phyloP scores from a whole-genome alignment of 2,113 vertebrate species.

The Bos indicus region DNA sequence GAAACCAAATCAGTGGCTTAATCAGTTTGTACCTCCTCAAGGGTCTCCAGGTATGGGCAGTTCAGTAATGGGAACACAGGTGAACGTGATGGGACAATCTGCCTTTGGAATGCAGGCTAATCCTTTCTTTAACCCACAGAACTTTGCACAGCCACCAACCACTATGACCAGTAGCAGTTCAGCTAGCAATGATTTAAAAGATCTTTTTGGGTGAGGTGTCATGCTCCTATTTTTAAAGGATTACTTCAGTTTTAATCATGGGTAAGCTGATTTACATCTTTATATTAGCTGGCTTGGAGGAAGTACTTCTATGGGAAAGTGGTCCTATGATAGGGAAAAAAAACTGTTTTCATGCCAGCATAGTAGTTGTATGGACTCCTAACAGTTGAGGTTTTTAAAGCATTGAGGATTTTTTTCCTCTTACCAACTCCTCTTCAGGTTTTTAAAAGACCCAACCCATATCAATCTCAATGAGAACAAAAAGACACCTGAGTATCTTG shows the following conservation, averaged over 20 bases:
- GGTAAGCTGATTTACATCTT: slow-evolving; percentile 75
- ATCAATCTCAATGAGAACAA: slow-evolving; percentile 48
- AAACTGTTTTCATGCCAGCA: slow-evolving; percentile 49
- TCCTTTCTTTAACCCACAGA: slow-evolving; percentile 97
- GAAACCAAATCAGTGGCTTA: slow-evolving; percentile 88
- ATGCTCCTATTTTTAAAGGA: slow-evolving; percentile 54
- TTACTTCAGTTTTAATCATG: slow-evolving; percentile 71
- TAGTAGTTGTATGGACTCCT: slow-evolving; percentile 56
- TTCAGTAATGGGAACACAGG: slow-evolving; percentile 80
- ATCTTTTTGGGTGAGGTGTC: slow-evolving; percentile 92
- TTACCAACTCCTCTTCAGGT: slow-evolving; percentile 43
- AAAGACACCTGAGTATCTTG: slow-evolving; percentile 51
- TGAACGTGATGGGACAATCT: slow-evolving; percentile 80
- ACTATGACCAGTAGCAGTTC: slow-evolving; percentile 89
- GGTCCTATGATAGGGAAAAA: slow-evolving; percentile 44
- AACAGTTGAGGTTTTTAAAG: slow-evolving; percentile 55
- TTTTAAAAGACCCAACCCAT: slow-evolving; percentile 57
- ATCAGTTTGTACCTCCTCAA: slow-evolving; percentile 87
- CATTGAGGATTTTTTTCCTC: slow-evolving; percentile 58
- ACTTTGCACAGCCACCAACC: slow-evolving; percentile 90
- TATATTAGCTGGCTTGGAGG: slow-evolving; percentile 62
- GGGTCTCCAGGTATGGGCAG: slow-evolving; percentile 78
- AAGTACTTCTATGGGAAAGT: slow-evolving; percentile 49
- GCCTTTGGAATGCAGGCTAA: slow-evolving; percentile 95
- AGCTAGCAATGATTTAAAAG: slow-evolving; percentile 95